Evolutionary conservation across 2,888 invertebrate genomes (phyloP).

Genomic region (Papilio protenor): DNA sequence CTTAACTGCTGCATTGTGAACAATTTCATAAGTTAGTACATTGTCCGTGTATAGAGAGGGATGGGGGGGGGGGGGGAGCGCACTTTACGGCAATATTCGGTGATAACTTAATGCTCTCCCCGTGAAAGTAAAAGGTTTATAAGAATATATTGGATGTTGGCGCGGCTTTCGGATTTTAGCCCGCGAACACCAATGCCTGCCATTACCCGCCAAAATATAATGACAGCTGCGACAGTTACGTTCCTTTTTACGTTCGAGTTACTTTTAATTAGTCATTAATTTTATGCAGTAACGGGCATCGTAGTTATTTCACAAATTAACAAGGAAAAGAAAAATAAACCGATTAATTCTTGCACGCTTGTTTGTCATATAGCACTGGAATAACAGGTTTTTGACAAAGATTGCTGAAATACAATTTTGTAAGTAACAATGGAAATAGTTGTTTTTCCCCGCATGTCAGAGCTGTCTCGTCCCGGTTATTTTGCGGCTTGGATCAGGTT

Average conservation of each 20-base stretch:
- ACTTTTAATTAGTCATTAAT: neutral
- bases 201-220: neutral
- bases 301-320: neutral
- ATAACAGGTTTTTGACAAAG: neutral
- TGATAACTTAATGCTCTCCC: constrained; percentile 11
- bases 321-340: neutral
- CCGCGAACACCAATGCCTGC: neutral
- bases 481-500: constrained; percentile 17
- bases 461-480: neutral
- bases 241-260: constrained; percentile 7
- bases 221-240: neutral
- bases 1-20: neutral
- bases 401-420: neutral
- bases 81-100: constrained; percentile 8
- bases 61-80: neutral
- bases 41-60: neutral
- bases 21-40: constrained; percentile 22
- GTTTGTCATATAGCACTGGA: neutral
- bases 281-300: neutral
- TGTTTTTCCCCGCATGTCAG: neutral
- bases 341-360: neutral
- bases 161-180: constrained; percentile 14
- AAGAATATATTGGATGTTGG: constrained; percentile 8
- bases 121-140: constrained; percentile 22
- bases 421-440: neutral